Conservation (phyloP, 2,113 vertebrate species). For the Tychaedon coryphoeus region DNA sequence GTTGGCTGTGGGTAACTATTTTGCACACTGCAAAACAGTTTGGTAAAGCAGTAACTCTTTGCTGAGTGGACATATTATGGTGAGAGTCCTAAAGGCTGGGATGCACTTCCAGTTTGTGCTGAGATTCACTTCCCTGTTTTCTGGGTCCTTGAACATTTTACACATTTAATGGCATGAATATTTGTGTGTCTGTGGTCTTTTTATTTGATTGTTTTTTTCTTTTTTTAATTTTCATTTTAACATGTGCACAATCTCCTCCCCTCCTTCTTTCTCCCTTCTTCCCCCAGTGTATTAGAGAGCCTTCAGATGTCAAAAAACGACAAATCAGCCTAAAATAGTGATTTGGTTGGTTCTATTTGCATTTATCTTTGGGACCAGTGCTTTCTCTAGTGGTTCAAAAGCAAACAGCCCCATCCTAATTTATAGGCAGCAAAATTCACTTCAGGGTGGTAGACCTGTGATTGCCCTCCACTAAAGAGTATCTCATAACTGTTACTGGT, state of each 20-base stretch:
- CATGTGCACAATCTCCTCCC: fast-evolving
- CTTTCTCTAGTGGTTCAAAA: background rate
- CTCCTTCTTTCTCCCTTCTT: background rate
- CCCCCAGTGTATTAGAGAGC: background rate
- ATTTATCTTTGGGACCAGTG: background rate
- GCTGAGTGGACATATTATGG: background rate
- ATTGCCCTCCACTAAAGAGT: background rate
- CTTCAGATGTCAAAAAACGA: background rate
- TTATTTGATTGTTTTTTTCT: background rate
- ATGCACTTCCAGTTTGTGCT: background rate
- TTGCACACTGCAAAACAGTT: background rate
- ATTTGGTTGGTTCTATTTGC: background rate
- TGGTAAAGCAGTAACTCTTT: background rate
- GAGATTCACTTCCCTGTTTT: background rate
- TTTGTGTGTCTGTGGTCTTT: fast-evolving
- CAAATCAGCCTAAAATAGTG: background rate
- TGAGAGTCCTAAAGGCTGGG: background rate
- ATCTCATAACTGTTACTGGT: background rate
- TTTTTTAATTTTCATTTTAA: background rate
- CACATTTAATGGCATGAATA: background rate
- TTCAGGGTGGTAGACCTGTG: background rate
- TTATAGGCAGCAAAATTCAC: background rate
- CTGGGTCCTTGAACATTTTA: background rate
- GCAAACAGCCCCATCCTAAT: background rate
- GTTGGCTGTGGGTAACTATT: background rate